A percentile compares a stretch with the other conserved stretches of the same genome.
phyloP scores from a whole-genome alignment of 2,113 vertebrate genomes.

The Syrmaticus mikado region DNA sequence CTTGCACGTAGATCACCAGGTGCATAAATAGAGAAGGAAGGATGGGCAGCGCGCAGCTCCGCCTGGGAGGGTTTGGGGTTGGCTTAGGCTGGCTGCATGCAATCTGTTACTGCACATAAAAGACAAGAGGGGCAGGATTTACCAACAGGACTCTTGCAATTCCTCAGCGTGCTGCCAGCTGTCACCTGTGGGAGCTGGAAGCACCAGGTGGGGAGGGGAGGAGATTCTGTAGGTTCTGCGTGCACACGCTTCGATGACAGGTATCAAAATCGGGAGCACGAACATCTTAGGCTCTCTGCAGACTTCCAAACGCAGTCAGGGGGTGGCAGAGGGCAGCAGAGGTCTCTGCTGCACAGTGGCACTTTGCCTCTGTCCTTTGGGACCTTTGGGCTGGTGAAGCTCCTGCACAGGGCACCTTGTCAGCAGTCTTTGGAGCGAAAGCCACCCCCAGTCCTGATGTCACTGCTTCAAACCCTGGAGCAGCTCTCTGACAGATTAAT shows the following conservation, averaged over 20 bases:
- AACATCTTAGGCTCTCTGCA: rapidly evolving
- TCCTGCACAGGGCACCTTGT: neutral
- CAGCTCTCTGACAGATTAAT: neutral
- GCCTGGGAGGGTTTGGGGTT: conserved; percentile 3
- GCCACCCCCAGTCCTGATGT: neutral
- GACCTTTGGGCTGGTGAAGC: neutral
- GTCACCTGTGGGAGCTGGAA: neutral
- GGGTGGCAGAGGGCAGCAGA: neutral
- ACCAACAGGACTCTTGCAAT: neutral
- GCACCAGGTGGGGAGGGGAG: rapidly evolving
- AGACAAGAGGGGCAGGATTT: neutral
- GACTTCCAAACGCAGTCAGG: rapidly evolving
- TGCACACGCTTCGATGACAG: rapidly evolving
- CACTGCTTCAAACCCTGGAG: neutral
- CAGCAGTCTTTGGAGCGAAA: neutral
- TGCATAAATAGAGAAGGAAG: neutral
- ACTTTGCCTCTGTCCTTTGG: rapidly evolving
- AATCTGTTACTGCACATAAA: neutral
- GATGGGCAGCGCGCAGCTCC: neutral
- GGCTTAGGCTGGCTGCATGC: neutral
- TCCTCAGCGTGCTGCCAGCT: neutral
- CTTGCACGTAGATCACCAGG: conserved; percentile 24
- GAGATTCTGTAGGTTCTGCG: rapidly evolving
- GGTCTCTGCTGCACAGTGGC: neutral
- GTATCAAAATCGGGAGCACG: rapidly evolving